Percentiles rank a stretch among this genome's conserved stretches.
These are phyloP conservation scores for Mola mola DNA, from an alignment of 2,113 vertebrate genomes.

Conservation along the genomic window DNA sequence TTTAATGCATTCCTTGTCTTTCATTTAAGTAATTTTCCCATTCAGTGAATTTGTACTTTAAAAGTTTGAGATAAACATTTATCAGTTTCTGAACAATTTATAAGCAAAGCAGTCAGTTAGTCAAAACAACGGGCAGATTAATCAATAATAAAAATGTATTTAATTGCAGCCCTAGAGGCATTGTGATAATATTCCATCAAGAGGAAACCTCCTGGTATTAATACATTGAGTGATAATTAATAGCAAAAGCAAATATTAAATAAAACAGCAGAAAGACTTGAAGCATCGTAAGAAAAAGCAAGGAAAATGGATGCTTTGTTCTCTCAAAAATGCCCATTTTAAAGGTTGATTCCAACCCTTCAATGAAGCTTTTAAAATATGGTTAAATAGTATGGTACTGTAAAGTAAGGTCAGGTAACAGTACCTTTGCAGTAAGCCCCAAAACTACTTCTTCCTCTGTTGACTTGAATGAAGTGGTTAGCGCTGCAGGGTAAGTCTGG, in stretches of 20 bases:
- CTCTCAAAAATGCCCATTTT: slow-evolving; percentile 2
- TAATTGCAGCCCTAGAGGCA: neutral
- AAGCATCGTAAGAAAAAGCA: neutral
- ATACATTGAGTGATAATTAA: neutral
- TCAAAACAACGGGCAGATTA: neutral
- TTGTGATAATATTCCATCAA: neutral
- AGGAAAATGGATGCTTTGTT: neutral
- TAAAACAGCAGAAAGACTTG: slow-evolving; percentile 6
- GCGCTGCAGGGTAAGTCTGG: neutral
- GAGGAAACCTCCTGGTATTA: neutral
- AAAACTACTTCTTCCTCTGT: neutral
- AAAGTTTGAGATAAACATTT: too few species aligned
- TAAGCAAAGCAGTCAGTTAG: too few species aligned
- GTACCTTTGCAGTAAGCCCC: slow-evolving; percentile 10
- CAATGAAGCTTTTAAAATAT: neutral
- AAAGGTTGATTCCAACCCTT: neutral
- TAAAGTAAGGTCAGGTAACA: slow-evolving; percentile 3
- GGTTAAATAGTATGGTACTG: neutral
- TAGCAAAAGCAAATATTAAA: slow-evolving; percentile 8
- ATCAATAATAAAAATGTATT: neutral
- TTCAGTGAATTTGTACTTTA: too few species aligned
- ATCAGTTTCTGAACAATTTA: too few species aligned
- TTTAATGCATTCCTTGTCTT: too few species aligned
- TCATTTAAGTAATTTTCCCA: neutral
- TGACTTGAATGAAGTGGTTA: slow-evolving; percentile 2